Conservation (phyloP, 1,140 invertebrate species). For the Aphelenchoides avenae region DNA sequence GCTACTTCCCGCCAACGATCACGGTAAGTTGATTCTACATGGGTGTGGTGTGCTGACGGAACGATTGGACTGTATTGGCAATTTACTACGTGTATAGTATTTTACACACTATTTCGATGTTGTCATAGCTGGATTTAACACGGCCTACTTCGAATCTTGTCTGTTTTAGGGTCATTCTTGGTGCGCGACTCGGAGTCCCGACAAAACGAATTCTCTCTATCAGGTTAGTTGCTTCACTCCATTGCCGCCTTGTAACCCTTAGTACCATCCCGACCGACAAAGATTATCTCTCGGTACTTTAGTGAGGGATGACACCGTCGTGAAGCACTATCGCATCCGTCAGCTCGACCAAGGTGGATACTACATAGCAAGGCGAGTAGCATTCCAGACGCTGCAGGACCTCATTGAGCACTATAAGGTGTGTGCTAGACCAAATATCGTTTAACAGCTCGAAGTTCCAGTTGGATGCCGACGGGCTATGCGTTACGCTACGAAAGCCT, state of each 20-base stretch:
- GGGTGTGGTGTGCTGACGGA: too few species aligned
- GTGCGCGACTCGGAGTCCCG: constrained; percentile 97
- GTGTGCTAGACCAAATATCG: too few species aligned
- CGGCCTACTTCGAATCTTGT: too few species aligned
- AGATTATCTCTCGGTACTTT: constrained; percentile 60
- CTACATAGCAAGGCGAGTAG: constrained; percentile 92
- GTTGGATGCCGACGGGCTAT: constrained; percentile 89
- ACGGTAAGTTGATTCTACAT: too few species aligned
- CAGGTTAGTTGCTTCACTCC: constrained; percentile 74
- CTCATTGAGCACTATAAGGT: constrained; percentile 97
- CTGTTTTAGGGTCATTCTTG: constrained; percentile 93
- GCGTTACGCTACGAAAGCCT: constrained; percentile 88
- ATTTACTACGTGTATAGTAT: too few species aligned
- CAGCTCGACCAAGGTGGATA: constrained; percentile 96
- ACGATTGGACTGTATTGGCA: too few species aligned
- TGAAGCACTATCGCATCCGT: constrained; percentile 96
- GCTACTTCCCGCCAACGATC: constrained; percentile 90
- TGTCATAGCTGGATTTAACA: too few species aligned
- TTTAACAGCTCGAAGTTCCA: too few species aligned
- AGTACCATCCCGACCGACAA: too few species aligned
- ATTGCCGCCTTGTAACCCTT: too few species aligned
- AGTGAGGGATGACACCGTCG: constrained; percentile 95
- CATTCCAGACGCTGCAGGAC: constrained; percentile 88
- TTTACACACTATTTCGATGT: too few species aligned
- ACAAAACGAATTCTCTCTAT: constrained; percentile 95